These are phyloP conservation scores for Bradypodion ventrale DNA, from an alignment of 2,797 vertebrate genomes.

Conservation along the genomic window DNA sequence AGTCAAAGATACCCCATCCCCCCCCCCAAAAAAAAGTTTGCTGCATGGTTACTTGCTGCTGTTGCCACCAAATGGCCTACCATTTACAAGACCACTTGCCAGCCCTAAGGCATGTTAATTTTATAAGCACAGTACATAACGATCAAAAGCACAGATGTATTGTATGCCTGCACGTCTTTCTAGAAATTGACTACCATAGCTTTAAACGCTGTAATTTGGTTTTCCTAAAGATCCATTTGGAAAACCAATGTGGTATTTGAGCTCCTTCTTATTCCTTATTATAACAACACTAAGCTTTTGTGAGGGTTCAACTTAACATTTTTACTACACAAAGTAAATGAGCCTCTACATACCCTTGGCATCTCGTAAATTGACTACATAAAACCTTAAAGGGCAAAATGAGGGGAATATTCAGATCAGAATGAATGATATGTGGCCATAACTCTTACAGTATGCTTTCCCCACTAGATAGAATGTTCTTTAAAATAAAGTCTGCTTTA, in stretches of 20 bases:
- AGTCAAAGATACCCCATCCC: too few species aligned
- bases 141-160: conserved; percentile 54
- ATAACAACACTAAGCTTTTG: conserved; percentile 59
- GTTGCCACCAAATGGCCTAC: background rate
- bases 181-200: conserved; percentile 48
- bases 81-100: background rate
- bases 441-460: background rate
- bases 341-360: conserved; percentile 42
- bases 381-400: conserved; percentile 47
- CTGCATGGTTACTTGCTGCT: too few species aligned
- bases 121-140: conserved; percentile 32
- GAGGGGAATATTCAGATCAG: conserved; percentile 33
- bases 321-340: conserved; percentile 49
- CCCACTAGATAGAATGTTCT: background rate
- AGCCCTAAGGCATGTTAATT: background rate
- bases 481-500: conserved; percentile 12
- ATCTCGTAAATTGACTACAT: conserved; percentile 46
- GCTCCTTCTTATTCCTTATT: conserved; percentile 64
- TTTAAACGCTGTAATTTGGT: conserved; percentile 54
- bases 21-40: background rate
- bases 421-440: conserved; percentile 20
- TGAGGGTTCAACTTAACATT: conserved; percentile 59
- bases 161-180: conserved; percentile 55
- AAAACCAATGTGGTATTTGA: conserved; percentile 48
- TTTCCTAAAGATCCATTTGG: conserved; percentile 61